Evolutionary conservation across 2,888 invertebrate species (phyloP).

Genomic region (Morpho deidamia): DNA sequence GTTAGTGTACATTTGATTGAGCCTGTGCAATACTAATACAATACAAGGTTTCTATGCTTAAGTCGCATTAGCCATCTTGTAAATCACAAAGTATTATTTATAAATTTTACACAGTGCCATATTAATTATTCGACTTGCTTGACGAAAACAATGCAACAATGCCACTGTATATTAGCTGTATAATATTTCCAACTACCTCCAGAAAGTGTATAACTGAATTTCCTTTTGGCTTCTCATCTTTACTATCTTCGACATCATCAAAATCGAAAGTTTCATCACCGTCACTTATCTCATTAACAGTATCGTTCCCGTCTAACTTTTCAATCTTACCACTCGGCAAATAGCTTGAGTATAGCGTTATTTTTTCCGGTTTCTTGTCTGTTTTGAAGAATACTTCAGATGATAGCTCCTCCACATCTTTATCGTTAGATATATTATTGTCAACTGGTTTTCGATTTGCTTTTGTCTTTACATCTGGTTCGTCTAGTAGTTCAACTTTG

Average conservation of each 20-base stretch:
- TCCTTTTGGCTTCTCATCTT: conserved; percentile 31
- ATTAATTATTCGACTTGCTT: background rate
- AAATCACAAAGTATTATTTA: too few species aligned
- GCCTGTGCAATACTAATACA: too few species aligned
- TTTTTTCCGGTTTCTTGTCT: conserved; percentile 61
- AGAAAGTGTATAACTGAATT: conserved; percentile 46
- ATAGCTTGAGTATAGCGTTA: conserved; percentile 50
- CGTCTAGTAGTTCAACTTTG: conserved; percentile 49
- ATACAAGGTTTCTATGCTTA: too few species aligned
- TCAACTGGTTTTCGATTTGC: conserved; percentile 36
- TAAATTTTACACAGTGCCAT: background rate
- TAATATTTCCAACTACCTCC: conserved; percentile 52
- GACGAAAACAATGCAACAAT: conserved; percentile 41
- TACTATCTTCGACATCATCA: conserved; percentile 33
- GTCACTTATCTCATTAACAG: conserved; percentile 31
- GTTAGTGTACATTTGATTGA: too few species aligned
- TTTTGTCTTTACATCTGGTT: conserved; percentile 36
- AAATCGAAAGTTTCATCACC: conserved; percentile 38
- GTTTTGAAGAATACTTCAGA: conserved; percentile 40
- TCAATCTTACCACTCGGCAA: conserved; percentile 34
- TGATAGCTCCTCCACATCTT: conserved; percentile 61
- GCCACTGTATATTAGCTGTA: conserved; percentile 55
- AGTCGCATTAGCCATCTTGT: too few species aligned
- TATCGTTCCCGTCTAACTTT: conserved; percentile 23
- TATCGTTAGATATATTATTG: conserved; percentile 42